Evolutionary conservation across 2,113 vertebrate genomes (phyloP).

Genomic region (Barbus barbus): DNA sequence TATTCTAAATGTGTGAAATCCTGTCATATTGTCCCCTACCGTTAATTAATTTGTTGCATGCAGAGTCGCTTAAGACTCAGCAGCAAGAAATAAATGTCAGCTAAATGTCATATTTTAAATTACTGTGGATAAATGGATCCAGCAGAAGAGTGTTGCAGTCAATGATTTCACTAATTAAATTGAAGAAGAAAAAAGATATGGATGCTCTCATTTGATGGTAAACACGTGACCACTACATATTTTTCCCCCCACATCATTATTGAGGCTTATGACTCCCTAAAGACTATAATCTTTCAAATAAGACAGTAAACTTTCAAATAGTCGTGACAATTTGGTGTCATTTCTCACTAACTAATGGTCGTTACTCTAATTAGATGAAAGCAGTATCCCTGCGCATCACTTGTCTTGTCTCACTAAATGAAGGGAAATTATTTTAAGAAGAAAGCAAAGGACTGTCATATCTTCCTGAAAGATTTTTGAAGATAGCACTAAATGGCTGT

Average conservation of each 20-base stretch:
- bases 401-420: background rate
- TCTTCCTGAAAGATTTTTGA: background rate
- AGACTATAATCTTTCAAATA: slow-evolving; percentile 15
- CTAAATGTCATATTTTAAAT: slow-evolving; percentile 51
- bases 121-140: slow-evolving; percentile 42
- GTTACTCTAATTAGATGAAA: slow-evolving; percentile 26
- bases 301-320: slow-evolving; percentile 11
- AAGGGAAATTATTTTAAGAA: background rate
- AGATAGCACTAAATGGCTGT: background rate
- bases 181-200: slow-evolving; percentile 14
- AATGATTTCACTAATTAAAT: slow-evolving; percentile 47
- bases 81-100: slow-evolving; percentile 53
- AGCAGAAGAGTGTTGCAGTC: slow-evolving; percentile 38
- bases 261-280: background rate
- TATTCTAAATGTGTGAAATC: slow-evolving; percentile 27
- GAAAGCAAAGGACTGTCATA: background rate
- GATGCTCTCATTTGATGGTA: slow-evolving; percentile 21
- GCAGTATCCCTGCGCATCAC: background rate
- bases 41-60: slow-evolving; percentile 47
- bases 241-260: slow-evolving; percentile 28
- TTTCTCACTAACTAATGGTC: background rate
- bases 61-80: slow-evolving; percentile 21
- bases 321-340: slow-evolving; percentile 4
- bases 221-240: slow-evolving; percentile 2
- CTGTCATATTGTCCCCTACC: slow-evolving; percentile 30